phyloP scores from a whole-genome alignment of 2,113 vertebrate genomes.

The Tyrannus savana region DNA sequence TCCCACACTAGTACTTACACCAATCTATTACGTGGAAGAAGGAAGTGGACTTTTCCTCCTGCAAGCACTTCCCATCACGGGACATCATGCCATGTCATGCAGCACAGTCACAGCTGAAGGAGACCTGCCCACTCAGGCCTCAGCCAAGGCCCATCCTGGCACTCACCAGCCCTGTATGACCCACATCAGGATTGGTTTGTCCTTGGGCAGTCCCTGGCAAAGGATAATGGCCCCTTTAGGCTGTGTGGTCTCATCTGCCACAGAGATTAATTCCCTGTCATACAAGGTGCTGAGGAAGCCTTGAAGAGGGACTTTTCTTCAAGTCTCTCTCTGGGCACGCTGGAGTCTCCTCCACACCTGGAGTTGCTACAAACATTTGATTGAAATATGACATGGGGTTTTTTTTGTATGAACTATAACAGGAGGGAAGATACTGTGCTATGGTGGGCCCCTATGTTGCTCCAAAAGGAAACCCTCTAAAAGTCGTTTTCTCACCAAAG shows the following conservation, averaged over 20 bases:
- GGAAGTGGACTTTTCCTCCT: not conserved
- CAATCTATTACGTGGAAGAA: not conserved
- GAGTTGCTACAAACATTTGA: not conserved
- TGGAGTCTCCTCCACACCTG: not conserved
- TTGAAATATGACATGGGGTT: not conserved
- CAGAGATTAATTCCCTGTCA: fast-evolving
- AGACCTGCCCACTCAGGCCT: not conserved
- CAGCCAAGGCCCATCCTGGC: fast-evolving
- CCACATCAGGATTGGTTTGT: fast-evolving
- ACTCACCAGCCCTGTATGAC: not conserved
- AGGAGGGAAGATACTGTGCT: not conserved
- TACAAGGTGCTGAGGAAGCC: not conserved
- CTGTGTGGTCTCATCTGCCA: too few species aligned
- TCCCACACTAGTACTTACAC: not conserved
- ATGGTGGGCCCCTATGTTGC: fast-evolving
- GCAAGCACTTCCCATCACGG: not conserved
- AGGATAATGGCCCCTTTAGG: fast-evolving
- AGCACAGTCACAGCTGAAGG: not conserved
- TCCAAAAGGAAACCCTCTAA: not conserved
- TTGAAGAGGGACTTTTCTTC: not conserved
- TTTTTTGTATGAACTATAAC: too few species aligned
- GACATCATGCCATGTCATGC: not conserved
- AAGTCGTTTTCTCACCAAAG: not conserved
- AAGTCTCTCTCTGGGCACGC: not conserved
- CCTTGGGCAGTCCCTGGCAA: not conserved